A percentile compares a stretch with the other conserved stretches of the same genome.
Conservation (phyloP, 2,113 vertebrate genomes). For the Benitochromis conjunctus region DNA sequence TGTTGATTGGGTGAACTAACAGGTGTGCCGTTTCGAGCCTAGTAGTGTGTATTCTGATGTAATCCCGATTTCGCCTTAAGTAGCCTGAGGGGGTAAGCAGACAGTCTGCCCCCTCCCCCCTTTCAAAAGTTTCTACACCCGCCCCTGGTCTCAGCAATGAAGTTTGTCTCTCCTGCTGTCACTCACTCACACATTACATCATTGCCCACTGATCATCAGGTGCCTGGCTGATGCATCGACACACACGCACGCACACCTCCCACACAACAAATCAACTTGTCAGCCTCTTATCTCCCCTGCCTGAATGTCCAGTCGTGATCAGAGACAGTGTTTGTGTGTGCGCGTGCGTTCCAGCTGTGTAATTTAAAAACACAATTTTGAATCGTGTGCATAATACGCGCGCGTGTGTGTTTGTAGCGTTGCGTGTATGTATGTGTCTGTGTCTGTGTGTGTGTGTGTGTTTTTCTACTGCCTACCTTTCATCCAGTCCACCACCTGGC, state of each 20-base stretch:
- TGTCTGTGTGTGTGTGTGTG: not conserved
- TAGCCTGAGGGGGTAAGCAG: not conserved
- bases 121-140: not conserved
- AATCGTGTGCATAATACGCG: not conserved
- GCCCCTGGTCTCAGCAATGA: conserved; percentile 1
- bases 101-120: not conserved
- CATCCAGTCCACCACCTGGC: conserved; percentile 79
- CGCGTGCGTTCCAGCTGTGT: not conserved
- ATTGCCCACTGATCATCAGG: conserved; percentile 54
- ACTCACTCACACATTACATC: conserved; percentile 42
- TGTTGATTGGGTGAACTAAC: not conserved
- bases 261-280: conserved; percentile 10
- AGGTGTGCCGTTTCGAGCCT: not conserved
- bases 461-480: conserved; percentile 56
- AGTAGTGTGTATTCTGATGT: not conserved
- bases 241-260: conserved; percentile 16
- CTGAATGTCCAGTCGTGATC: not conserved
- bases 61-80: not conserved
- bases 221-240: conserved; percentile 26
- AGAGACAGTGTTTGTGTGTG: not conserved
- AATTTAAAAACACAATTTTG: not conserved
- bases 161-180: conserved; percentile 30
- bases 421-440: no score
- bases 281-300: not conserved
- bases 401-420: not conserved